Evolutionary conservation across 2,113 vertebrate species (phyloP).

Genomic region (Rhinogobius similis): DNA sequence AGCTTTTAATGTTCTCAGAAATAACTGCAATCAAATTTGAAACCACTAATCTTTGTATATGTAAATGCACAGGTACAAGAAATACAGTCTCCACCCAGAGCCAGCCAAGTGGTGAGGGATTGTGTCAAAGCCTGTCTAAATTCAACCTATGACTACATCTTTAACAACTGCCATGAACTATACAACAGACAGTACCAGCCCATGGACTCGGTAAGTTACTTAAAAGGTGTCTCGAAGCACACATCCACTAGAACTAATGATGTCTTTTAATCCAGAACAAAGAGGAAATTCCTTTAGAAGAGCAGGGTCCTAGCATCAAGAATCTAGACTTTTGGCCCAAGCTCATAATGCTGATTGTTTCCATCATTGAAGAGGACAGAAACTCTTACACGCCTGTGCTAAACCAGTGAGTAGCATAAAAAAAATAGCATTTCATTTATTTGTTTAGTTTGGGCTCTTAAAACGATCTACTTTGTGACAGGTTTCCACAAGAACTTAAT

Average conservation of each 20-base stretch:
- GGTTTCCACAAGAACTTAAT: slow-evolving; percentile 95
- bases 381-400: slow-evolving; percentile 94
- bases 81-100: slow-evolving; percentile 94
- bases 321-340: slow-evolving; percentile 99
- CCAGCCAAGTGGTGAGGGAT: slow-evolving; percentile 96
- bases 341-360: slow-evolving; percentile 97
- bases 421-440: background rate
- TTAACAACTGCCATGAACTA: slow-evolving; percentile 96
- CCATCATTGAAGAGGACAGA: slow-evolving; percentile 97
- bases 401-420: slow-evolving; percentile 87
- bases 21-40: background rate
- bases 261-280: slow-evolving; percentile 76
- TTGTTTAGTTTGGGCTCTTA: background rate
- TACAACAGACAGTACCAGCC: slow-evolving; percentile 93
- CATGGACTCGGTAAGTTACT: slow-evolving; percentile 81
- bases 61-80: slow-evolving; percentile 88
- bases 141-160: slow-evolving; percentile 97
- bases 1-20: background rate
- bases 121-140: slow-evolving; percentile 98
- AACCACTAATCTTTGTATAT: background rate
- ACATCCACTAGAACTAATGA: background rate
- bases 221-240: no score
- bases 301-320: slow-evolving; percentile 93
- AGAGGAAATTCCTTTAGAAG: slow-evolving; percentile 88
- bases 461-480: slow-evolving; percentile 48